Percentiles rank a stretch among this genome's conserved stretches.
Evolutionary conservation across 2,888 invertebrate genomes (phyloP).

Genomic region (Drosophila quinaria): DNA sequence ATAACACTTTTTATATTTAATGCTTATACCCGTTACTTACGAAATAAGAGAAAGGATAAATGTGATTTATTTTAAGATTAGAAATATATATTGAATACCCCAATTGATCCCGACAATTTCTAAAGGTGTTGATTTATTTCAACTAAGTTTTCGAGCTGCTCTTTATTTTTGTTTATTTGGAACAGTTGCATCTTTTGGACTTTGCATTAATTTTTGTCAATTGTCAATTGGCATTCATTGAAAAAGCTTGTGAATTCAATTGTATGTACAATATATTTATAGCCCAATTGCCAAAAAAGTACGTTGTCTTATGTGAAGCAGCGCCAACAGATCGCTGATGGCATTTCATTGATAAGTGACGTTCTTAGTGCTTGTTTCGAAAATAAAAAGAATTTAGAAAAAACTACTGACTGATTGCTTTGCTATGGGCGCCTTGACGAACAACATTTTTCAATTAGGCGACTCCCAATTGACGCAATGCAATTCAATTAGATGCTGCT

Average conservation of each 20-base stretch:
- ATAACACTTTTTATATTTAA: no score
- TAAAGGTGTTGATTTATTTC: no score
- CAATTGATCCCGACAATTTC: no score
- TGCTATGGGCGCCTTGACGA: constrained; percentile 22
- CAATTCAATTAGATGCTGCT: constrained; percentile 73
- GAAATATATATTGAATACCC: no score
- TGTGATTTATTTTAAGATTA: no score
- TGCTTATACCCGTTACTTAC: no score
- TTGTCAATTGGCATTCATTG: not conserved
- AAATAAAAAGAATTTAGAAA: not conserved
- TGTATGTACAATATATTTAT: not conserved
- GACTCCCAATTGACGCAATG: constrained; percentile 56
- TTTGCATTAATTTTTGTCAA: not conserved
- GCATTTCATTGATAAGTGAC: constrained; percentile 15
- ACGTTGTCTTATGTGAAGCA: constrained; percentile 11
- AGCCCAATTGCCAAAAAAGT: not conserved
- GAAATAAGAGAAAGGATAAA: no score
- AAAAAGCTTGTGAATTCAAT: not conserved
- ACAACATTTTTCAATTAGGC: constrained; percentile 72
- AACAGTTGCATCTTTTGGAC: not conserved
- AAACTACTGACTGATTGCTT: constrained; percentile 29
- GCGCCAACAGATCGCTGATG: constrained; percentile 6
- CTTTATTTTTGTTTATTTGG: not conserved
- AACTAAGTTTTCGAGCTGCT: no score
- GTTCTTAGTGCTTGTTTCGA: not conserved